Percentiles rank a stretch among this genome's conserved stretches.
phyloP scores from a whole-genome alignment of 2,113 vertebrate genomes.

The Barnardius zonarius region DNA sequence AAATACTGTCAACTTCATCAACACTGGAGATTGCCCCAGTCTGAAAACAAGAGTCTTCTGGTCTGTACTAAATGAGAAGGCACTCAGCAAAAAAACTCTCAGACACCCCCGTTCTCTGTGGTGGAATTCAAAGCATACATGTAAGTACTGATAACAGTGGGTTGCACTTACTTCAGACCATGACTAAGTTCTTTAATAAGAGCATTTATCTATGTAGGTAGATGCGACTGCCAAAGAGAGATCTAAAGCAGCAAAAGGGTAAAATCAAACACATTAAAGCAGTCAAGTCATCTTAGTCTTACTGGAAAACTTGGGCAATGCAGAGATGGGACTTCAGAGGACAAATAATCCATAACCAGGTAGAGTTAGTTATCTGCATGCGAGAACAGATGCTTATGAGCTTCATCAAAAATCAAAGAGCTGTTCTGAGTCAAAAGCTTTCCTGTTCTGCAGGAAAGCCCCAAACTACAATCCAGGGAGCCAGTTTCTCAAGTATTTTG shows the following conservation, averaged over 20 bases:
- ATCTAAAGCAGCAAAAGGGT: background rate
- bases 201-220: background rate
- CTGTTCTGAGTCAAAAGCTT: background rate
- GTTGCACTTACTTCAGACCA: background rate
- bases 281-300: background rate
- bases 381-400: background rate
- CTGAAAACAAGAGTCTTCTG: background rate
- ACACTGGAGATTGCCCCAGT: background rate
- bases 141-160: background rate
- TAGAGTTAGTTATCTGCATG: background rate
- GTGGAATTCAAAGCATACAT: background rate
- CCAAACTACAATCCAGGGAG: background rate
- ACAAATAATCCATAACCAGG: background rate
- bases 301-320: background rate
- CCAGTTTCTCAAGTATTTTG: conserved; percentile 1
- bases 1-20: background rate
- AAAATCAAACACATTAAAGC: background rate
- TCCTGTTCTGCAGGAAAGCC: background rate
- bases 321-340: background rate
- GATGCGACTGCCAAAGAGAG: background rate
- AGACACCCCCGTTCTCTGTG: background rate
- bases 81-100: background rate
- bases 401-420: background rate
- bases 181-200: background rate
- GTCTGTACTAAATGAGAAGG: background rate